Percentiles rank a stretch among this genome's conserved stretches.
Evolutionary conservation across 2,797 vertebrate genomes (phyloP).

Genomic region (Lacerta bilineata): DNA sequence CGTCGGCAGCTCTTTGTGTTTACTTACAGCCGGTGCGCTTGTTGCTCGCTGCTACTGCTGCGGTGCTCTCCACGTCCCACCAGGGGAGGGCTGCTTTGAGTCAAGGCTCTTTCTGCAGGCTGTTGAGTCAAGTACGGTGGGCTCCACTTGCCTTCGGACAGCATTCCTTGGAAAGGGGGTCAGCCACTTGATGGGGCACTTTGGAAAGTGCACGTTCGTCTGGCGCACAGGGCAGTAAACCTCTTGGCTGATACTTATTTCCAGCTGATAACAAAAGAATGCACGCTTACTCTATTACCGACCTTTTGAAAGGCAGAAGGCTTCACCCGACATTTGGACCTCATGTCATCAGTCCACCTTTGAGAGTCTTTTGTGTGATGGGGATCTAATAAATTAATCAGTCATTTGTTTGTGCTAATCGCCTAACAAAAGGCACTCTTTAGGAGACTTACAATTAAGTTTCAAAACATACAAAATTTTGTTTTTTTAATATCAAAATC

Average conservation of each 20-base stretch:
- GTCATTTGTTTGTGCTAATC: too few species aligned
- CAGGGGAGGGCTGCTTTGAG: slow-evolving; percentile 46
- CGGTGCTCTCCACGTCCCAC: slow-evolving; percentile 51
- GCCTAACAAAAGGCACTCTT: too few species aligned
- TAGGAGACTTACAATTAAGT: too few species aligned
- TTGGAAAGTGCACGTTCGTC: slow-evolving; percentile 46
- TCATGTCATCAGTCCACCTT: neutral
- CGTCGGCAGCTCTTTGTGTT: slow-evolving; percentile 84
- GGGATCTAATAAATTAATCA: neutral
- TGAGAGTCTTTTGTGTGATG: neutral
- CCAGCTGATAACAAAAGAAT: slow-evolving; percentile 5
- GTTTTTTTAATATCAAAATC: too few species aligned
- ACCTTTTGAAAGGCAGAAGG: neutral
- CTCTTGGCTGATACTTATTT: slow-evolving; percentile 33
- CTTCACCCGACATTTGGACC: neutral
- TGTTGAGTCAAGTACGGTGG: slow-evolving; percentile 31
- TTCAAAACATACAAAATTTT: too few species aligned
- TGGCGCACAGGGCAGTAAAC: neutral
- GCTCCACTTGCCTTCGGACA: slow-evolving; percentile 51
- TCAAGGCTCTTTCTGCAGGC: slow-evolving; percentile 59
- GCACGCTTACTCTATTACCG: rapidly evolving
- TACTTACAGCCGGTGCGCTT: slow-evolving; percentile 79
- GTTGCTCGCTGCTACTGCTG: slow-evolving; percentile 61
- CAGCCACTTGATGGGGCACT: slow-evolving; percentile 49
- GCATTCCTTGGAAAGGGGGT: slow-evolving; percentile 42